Base-by-base conservation (phyloP, 2,888 invertebrate species). In the Patella depressa region DNA sequence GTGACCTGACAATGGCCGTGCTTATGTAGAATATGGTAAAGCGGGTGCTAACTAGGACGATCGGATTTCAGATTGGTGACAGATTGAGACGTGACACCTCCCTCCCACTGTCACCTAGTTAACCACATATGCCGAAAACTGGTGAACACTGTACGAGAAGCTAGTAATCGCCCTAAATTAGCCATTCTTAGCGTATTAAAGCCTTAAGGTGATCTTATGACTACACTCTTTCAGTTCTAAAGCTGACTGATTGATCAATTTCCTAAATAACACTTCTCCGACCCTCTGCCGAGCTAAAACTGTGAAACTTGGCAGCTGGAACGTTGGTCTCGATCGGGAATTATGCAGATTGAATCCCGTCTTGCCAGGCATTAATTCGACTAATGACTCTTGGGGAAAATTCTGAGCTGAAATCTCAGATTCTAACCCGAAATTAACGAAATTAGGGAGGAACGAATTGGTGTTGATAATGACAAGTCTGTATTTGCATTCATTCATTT, bases 371-470 rank as follows among this genome's bases (percentile, higher is more conserved):
- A 72, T 76, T 76, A 76, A 76, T 73, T 57, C 73, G 72, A 76
- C 65, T 59, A 73, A 73, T 73, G 53, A 73, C 73, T 73, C 76
- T 72, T 71, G 69, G 76, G 76, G 54, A 73, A 57, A 53, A 59
- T 76, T 73, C 53, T 76, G 69, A 72, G 76, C 73, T 69, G 34
- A 76, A 76, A 76, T 76, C 76, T 76, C 76, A 59, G 76, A 72
- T 72, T 73, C 72, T 72, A 76, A 69, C 76, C 72, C 72, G 34
- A 73, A 76, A 76, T 76, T 76, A 76, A 76, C 76, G 65, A 76
- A 76, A 76, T 76, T 76, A 76, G 76, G 76, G 76, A 76, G 76
- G 76, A 69, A 72, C 53, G 65, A 76, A 76, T 76, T 76, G 69
- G 72, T 73, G 57, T 65, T 53, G 72, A 72, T 76, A 76, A 76